Percentiles rank a stretch among this genome's conserved stretches.
These are phyloP conservation scores for Garrulus glandarius DNA, from an alignment of 2,797 vertebrate genomes.

Conservation along the genomic window DNA sequence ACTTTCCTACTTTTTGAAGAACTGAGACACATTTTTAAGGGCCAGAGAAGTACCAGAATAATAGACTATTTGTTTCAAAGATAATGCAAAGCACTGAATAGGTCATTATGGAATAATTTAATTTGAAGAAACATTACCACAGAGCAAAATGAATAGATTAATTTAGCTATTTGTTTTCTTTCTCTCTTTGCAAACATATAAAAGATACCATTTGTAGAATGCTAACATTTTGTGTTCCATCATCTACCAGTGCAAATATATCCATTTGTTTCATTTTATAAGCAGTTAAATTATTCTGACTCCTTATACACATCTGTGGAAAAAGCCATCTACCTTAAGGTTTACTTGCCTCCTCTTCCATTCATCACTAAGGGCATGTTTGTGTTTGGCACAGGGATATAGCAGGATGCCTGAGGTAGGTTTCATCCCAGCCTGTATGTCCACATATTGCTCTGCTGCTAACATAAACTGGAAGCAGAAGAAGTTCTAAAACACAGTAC, in stretches of 20 bases:
- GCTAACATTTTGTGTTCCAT: not conserved
- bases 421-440: not conserved
- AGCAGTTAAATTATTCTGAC: not conserved
- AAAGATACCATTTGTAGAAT: not conserved
- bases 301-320: not conserved
- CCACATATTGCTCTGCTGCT: not conserved
- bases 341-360: not conserved
- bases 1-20: not conserved
- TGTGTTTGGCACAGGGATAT: not conserved
- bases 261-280: not conserved
- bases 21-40: not conserved
- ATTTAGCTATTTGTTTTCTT: not conserved
- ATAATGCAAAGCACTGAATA: conserved; percentile 6
- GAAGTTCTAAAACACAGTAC: not conserved
- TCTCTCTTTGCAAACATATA: not conserved
- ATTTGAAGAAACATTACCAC: conserved; percentile 1
- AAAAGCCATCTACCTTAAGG: not conserved
- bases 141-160: conserved; percentile 6
- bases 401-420: not conserved
- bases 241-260: not conserved
- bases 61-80: not conserved
- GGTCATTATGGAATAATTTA: conserved; percentile 31
- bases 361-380: not conserved
- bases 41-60: not conserved
- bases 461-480: not conserved